Evolutionary conservation across 37 sponge, comb jelly and placozoan species (phyloP), one percentile per base, ranked within the genome.

Genomic region (Geodia barretti): DNA sequence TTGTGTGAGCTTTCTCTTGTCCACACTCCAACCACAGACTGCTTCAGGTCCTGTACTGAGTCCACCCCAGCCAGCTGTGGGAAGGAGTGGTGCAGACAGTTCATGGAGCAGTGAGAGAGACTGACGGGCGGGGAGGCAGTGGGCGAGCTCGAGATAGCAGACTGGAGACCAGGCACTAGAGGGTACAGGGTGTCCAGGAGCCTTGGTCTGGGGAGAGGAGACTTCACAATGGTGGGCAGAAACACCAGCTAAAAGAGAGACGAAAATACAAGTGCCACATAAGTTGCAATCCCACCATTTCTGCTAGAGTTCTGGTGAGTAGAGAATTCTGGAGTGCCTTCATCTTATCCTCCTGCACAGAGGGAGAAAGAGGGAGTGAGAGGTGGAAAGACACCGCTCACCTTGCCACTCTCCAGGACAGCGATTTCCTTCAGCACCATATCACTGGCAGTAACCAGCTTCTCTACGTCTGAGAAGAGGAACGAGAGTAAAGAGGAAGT

Each of bases 1-100:
- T 90, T 90, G 60, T 94, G 94, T 17, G 72, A 28, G 8, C 91
- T 90, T 62, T 94, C 94, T 24, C 84, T 66, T 1, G 65, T 70
- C 82, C 82, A 81, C 40, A 90, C 77, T 0, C 81, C 77, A 9
- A 90, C 68, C 65, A 81, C 77, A 0, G 62, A 26, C 82, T 90
- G 86, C 23, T 43, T 42, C 0, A 21, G 23, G 20, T 65, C 68
- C 9, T 26, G 21, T 5, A 54, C 5, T 30, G 42, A 32, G 28
- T 47, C 62, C 30, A 33, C 40, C 70, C 11, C 32, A 41, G 58
- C 68, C 24, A 64, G 42, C 68, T 79, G 68, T 21, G 64, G 34
- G 62, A 30, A 31, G 20, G 77, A 59, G 38, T 4, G 5, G 70
- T 70, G 38, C 21, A 23, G 33, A 11, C 5, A 8, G 39, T 35